These are phyloP conservation scores for Hartigia nigra DNA, from an alignment of 2,888 invertebrate genomes.

Conservation along the genomic window DNA sequence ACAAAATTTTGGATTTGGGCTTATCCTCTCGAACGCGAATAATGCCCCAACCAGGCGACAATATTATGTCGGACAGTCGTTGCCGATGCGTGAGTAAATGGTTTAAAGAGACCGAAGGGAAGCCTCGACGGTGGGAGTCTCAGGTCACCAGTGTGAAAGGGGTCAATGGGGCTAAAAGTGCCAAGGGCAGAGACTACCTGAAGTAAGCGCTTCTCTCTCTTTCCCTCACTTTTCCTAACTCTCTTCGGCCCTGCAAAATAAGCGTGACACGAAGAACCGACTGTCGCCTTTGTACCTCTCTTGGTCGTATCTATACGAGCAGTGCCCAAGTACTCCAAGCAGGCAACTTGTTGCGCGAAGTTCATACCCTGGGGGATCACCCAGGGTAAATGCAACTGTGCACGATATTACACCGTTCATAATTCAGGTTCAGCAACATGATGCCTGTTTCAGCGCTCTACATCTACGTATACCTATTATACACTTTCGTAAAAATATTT, in stretches of 20 bases:
- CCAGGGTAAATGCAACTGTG: slow-evolving; percentile 29
- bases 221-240: background rate
- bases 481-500: background rate
- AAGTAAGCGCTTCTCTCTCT: background rate
- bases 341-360: slow-evolving; percentile 55
- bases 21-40: slow-evolving; percentile 12
- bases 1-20: slow-evolving; percentile 27
- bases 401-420: background rate
- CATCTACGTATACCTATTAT: background rate
- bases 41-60: slow-evolving; percentile 49
- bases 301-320: slow-evolving; percentile 25
- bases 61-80: slow-evolving; percentile 60
- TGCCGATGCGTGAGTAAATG: slow-evolving; percentile 61
- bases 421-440: background rate
- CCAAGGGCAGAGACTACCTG: background rate
- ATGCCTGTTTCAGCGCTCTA: background rate
- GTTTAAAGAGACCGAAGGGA: slow-evolving; percentile 51
- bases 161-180: background rate
- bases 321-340: slow-evolving; percentile 16
- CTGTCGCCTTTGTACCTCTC: slow-evolving; percentile 27
- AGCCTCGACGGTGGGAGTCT: background rate
- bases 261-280: background rate
- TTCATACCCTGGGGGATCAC: slow-evolving; percentile 47
- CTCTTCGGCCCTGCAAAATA: background rate
- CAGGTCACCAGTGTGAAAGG: background rate